Conservation (phyloP, 2,113 vertebrate species). For the Zonotrichia leucophrys region DNA sequence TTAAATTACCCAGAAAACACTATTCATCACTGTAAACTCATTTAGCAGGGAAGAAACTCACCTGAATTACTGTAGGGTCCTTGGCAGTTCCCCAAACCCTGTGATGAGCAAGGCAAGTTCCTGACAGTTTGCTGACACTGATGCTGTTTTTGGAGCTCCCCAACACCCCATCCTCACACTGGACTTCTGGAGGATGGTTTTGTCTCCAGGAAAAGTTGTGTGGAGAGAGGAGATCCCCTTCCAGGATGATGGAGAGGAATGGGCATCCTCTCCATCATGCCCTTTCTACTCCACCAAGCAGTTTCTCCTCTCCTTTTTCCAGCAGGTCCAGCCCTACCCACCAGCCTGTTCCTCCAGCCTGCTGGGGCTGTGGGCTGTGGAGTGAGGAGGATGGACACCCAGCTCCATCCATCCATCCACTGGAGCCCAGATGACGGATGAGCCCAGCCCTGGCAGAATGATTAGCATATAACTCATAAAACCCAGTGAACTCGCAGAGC, state of each 20-base stretch:
- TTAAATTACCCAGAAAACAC: conserved; percentile 61
- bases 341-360: background rate
- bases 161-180: background rate
- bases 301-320: background rate
- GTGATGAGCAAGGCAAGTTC: background rate
- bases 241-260: background rate
- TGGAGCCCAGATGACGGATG: conserved; percentile 27
- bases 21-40: conserved; percentile 62
- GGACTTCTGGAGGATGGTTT: background rate
- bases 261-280: background rate
- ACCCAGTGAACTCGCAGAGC: background rate
- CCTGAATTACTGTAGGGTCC: conserved; percentile 47
- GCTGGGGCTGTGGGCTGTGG: background rate
- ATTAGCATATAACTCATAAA: conserved; percentile 35
- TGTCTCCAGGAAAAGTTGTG: background rate
- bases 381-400: background rate
- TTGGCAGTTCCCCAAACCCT: conserved; percentile 52
- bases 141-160: background rate
- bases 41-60: conserved; percentile 55
- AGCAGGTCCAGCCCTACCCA: background rate
- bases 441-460: background rate
- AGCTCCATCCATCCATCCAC: background rate
- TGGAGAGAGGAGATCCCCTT: background rate
- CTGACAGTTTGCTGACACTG: conserved; percentile 34
- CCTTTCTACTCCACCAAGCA: background rate